Base-by-base conservation (phyloP, 1,140 invertebrate species). In the Camponotus vicinus region DNA sequence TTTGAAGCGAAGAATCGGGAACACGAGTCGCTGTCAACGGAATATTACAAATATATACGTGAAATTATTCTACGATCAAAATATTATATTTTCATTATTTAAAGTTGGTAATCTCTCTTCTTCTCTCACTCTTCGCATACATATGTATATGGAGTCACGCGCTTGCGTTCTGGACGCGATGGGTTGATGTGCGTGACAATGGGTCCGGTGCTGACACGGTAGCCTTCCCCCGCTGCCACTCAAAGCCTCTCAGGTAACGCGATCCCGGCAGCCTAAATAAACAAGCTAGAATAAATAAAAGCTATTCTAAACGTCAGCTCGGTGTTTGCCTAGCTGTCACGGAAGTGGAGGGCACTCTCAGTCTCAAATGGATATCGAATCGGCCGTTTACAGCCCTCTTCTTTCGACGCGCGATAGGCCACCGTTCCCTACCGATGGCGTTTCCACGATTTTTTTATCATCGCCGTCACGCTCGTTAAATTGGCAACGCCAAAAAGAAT, bases 231-330 rank as follows among this genome's bases (percentile, higher is more conserved):
- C 55, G 77, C 84, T 89, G 91, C 91, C 89, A 92, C 92, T 92
- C 89, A 88, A 92, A 91, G 70, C 86, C 90, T 88, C 88, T 92
- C 92, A 93, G 93, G 93, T 93, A 94, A 93, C 91, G 92, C 88
- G 93, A 94, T 93, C 92, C 90, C 88, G 87, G 89, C 90, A 92
- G 92, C 93, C 93, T 94, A 94, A 94, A 94, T 93, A 94, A 93
- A 94, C 92, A 93, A 87, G 87, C 86, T 93, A 93, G 92, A 93
- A 93, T 94, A 93, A 94, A 93, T 94, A 94, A 93, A 93, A 93
- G 93, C 91, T 94, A 93, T 94, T 94, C 92, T 92, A 93, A 93
- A 94, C 88, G 92, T 93, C 93, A 93, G 89, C 67, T 59, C 90
- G 82, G 80, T 93, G 93, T 93, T 94, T 94, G 90, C 89, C 92